phyloP scores from a whole-genome alignment of 2,113 vertebrate genomes.

The Cygnus buccinator region DNA sequence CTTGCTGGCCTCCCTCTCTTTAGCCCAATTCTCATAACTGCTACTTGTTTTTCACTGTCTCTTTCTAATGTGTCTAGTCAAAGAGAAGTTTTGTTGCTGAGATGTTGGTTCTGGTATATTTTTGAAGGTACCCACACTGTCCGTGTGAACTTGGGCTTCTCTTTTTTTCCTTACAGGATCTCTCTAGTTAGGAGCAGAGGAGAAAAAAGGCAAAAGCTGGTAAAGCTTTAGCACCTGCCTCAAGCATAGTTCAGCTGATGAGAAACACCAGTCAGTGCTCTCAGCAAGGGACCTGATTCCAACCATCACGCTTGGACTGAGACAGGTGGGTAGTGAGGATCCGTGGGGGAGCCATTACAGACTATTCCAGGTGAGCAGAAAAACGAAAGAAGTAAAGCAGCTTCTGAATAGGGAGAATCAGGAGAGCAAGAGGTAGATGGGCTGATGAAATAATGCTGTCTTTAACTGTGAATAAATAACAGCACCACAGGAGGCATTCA shows the following conservation, averaged over 20 bases:
- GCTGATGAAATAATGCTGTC: slow-evolving; percentile 24
- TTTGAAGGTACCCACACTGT: background rate
- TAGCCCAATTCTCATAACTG: background rate
- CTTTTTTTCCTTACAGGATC: background rate
- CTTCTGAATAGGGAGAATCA: slow-evolving; percentile 55
- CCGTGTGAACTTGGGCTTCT: background rate
- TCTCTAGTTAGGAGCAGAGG: background rate
- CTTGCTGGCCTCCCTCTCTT: background rate
- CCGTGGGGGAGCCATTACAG: slow-evolving; percentile 12
- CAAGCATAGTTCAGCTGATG: background rate
- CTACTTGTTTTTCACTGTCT: background rate
- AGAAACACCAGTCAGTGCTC: background rate
- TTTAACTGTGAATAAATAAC: slow-evolving; percentile 43
- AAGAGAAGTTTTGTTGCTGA: background rate
- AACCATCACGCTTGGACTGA: background rate
- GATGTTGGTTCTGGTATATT: background rate
- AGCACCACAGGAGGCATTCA: slow-evolving; percentile 2
- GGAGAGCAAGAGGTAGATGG: slow-evolving; percentile 31
- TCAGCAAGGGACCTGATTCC: background rate
- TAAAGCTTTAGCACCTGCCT: background rate
- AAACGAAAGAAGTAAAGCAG: slow-evolving; percentile 19
- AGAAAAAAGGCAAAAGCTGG: background rate
- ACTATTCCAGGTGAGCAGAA: slow-evolving; percentile 18
- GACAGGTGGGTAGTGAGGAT: slow-evolving; percentile 15
- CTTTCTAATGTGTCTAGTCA: background rate